Conservation (phyloP, 1,140 invertebrate species). For the Eupeodes corollae region DNA sequence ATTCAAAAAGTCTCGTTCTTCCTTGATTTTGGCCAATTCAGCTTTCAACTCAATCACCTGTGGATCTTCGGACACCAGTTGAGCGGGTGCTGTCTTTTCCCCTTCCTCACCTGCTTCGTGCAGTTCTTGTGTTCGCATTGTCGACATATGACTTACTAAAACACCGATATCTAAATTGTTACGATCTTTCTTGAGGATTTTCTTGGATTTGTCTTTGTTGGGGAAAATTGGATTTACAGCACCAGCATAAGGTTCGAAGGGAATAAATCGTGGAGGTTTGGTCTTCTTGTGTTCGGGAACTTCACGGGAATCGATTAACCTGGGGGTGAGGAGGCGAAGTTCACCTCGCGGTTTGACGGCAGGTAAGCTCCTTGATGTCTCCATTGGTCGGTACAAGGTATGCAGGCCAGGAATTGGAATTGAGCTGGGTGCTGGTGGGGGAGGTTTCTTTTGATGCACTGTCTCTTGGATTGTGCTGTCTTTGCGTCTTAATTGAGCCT, state of each 20-base stretch:
- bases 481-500: conserved; percentile 8
- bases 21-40: conserved; percentile 38
- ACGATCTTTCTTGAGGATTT: conserved; percentile 30
- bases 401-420: conserved; percentile 24
- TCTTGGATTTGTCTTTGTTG: conserved; percentile 30
- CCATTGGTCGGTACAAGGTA: conserved; percentile 21
- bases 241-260: conserved; percentile 78
- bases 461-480: conserved; percentile 10
- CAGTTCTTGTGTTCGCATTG: conserved; percentile 46
- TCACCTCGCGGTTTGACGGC: conserved; percentile 29
- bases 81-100: conserved; percentile 4
- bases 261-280: conserved; percentile 73
- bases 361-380: conserved; percentile 17
- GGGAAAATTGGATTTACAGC: conserved; percentile 67
- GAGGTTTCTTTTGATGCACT: conserved; percentile 4
- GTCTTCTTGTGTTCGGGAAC: conserved; percentile 40
- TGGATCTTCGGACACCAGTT: conserved; percentile 10
- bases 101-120: conserved; percentile 27
- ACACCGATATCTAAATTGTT: conserved; percentile 61
- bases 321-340: conserved; percentile 22
- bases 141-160: conserved; percentile 54
- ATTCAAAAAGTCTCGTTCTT: conserved; percentile 52
- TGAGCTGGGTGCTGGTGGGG: conserved; percentile 1
- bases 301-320: conserved; percentile 13
- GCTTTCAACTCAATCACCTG: conserved; percentile 17